Base-by-base conservation (phyloP, 2,113 vertebrate species). In the Rhea americana region DNA sequence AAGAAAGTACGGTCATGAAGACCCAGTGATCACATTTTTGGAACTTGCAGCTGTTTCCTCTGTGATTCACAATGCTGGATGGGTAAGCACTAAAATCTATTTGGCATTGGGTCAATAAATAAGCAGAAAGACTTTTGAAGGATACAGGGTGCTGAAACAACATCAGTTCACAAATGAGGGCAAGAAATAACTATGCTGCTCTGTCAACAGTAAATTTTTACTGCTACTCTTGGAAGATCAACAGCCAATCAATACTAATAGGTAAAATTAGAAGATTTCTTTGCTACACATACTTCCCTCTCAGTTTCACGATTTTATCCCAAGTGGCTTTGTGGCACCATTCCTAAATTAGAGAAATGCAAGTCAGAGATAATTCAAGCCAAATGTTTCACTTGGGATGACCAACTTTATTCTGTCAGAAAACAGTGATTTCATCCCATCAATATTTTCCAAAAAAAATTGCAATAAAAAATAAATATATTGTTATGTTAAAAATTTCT, bases 391-490 rank as follows among this genome's bases (percentile, higher is more conserved):
- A 17, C 8, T 6, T 8, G 15, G 35, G 66, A 90, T 86, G 83
- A 48, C 41, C 53, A 84, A 73, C 13, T 68, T 88, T 9, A 58
- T 78, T 82, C 39, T 82, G 91, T 63, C 58, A 85, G 28, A 82
- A 94, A 95, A 84, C 2, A 78, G 13, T 93, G 56, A 93, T 84
- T 90, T 96, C 62, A 87, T 73, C 35, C 79, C 50, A 72, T 53
- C 39, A 32, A 70, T 81, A 76, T 83, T 82, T 20, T 2, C 6
- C 45, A 72, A 84, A 50, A 59, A 51, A 12, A 53, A 74, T 78
- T 65, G 25, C 26, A 83, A 78, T 75, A 78, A 81, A 71, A 81
- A 65, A 72, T 75, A 72, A 87, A 85, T 47, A 50, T 53, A 62
- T 59, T 66, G 32, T 76, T 80, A 32, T 0, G 0, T 53, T 24